These are phyloP conservation scores for Drosophila fuyamai DNA, from an alignment of 1,140 invertebrate genomes.

Conservation along the genomic window DNA sequence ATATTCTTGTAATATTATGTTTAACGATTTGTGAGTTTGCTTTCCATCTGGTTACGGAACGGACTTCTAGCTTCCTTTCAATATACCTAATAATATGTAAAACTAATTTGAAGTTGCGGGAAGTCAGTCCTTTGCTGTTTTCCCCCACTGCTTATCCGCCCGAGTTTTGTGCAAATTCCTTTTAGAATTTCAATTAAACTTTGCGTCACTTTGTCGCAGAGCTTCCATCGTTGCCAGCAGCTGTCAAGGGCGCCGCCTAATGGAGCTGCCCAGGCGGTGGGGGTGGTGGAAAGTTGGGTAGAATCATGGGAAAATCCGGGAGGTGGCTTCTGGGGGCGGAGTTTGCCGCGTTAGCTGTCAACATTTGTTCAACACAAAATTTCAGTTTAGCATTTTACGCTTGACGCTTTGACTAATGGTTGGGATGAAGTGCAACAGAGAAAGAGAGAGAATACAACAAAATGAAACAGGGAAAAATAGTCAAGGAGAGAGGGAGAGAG, in stretches of 20 bases:
- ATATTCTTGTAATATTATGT: background rate
- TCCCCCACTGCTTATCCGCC: slow-evolving; percentile 23
- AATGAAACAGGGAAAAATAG: slow-evolving; percentile 1
- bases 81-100: slow-evolving; percentile 61
- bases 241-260: slow-evolving; percentile 67
- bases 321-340: slow-evolving; percentile 1
- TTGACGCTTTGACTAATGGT: slow-evolving; percentile 74
- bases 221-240: slow-evolving; percentile 57
- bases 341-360: slow-evolving; percentile 63
- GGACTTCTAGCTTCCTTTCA: slow-evolving; percentile 15
- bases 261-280: slow-evolving; percentile 41
- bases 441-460: background rate
- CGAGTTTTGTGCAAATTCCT: slow-evolving; percentile 55
- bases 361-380: slow-evolving; percentile 80
- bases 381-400: slow-evolving; percentile 81
- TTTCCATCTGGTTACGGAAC: background rate
- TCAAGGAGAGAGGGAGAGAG: background rate
- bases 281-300: background rate
- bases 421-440: slow-evolving; percentile 16
- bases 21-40: slow-evolving; percentile 3
- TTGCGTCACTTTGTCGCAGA: slow-evolving; percentile 72
- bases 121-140: slow-evolving; percentile 37
- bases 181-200: slow-evolving; percentile 80
- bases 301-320: background rate
- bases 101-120: slow-evolving; percentile 68